phyloP scores from a whole-genome alignment of 2,888 invertebrate species.

The Hyposoter didymator region DNA sequence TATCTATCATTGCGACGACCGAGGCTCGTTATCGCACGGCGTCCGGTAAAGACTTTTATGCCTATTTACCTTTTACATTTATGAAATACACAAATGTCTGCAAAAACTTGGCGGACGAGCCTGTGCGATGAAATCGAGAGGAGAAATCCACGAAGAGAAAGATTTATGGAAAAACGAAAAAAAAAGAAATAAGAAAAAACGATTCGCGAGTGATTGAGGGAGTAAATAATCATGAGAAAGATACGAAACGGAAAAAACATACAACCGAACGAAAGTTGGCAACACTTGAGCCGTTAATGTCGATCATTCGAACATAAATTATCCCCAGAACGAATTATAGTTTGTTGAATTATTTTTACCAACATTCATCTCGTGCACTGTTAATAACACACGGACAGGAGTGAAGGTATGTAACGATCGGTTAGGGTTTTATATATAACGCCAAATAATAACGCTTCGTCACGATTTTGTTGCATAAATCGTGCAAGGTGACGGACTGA shows the following conservation, averaged over 20 bases:
- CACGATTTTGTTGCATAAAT: slow-evolving; percentile 52
- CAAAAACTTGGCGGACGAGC: slow-evolving; percentile 29
- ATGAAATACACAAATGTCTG: slow-evolving; percentile 3
- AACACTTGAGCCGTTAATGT: background rate
- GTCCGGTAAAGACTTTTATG: background rate
- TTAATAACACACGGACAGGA: slow-evolving; percentile 14
- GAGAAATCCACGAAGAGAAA: slow-evolving; percentile 32
- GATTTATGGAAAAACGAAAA: slow-evolving; percentile 13
- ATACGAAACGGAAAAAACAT: background rate
- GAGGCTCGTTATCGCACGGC: slow-evolving; percentile 37
- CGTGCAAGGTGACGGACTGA: slow-evolving; percentile 9
- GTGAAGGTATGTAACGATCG: slow-evolving; percentile 23
- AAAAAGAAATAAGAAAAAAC: background rate
- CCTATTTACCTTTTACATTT: background rate
- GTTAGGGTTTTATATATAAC: slow-evolving; percentile 13
- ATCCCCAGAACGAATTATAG: background rate
- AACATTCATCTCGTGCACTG: slow-evolving; percentile 19
- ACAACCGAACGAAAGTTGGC: background rate
- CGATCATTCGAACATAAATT: slow-evolving; percentile 6
- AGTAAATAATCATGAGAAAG: slow-evolving; percentile 6
- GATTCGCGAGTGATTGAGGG: slow-evolving; percentile 5
- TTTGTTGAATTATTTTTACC: slow-evolving; percentile 5
- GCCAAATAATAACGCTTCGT: slow-evolving; percentile 31
- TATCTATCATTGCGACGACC: slow-evolving; percentile 1
- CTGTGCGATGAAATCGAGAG: slow-evolving; percentile 44